Percentiles rank a stretch among this genome's conserved stretches.
Evolutionary conservation across 2,888 invertebrate species (phyloP).

Genomic region (Rutpela maculata): DNA sequence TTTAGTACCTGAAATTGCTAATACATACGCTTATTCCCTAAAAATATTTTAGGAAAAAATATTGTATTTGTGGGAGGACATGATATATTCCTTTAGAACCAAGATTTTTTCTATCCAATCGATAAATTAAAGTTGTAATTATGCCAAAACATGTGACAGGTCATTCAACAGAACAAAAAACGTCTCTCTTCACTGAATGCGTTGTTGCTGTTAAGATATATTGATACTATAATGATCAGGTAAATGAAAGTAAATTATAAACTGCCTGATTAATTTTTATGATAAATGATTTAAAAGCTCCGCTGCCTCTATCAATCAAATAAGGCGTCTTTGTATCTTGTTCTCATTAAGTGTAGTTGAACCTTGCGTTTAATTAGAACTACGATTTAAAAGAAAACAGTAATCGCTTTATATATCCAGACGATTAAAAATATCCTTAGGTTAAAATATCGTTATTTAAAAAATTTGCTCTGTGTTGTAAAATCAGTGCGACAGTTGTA

Average conservation of each 20-base stretch:
- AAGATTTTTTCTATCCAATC: not conserved
- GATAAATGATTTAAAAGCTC: slow-evolving; percentile 52
- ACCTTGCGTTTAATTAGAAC: slow-evolving; percentile 33
- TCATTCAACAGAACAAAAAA: slow-evolving; percentile 1
- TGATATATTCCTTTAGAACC: not conserved
- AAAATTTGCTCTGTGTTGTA: no score
- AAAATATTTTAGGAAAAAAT: no score
- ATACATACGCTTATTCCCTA: no score
- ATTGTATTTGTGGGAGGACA: no score
- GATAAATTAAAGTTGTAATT: not conserved
- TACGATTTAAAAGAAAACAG: slow-evolving; percentile 9
- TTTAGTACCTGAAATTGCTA: no score
- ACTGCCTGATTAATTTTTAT: slow-evolving; percentile 54
- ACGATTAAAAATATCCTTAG: not conserved
- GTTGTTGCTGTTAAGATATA: slow-evolving; percentile 43
- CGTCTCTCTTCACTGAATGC: not conserved
- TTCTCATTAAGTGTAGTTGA: slow-evolving; percentile 40
- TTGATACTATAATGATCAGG: slow-evolving; percentile 54
- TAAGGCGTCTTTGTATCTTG: slow-evolving; percentile 39
- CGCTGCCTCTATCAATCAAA: slow-evolving; percentile 40
- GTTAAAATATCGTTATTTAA: not conserved
- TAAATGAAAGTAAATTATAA: slow-evolving; percentile 55
- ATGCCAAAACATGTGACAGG: not conserved
- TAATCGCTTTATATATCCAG: not conserved
- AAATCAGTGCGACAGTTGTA: no score